These are phyloP conservation scores for Platorchestia sp. DNA, from an alignment of 1,140 invertebrate species.

Conservation along the genomic window DNA sequence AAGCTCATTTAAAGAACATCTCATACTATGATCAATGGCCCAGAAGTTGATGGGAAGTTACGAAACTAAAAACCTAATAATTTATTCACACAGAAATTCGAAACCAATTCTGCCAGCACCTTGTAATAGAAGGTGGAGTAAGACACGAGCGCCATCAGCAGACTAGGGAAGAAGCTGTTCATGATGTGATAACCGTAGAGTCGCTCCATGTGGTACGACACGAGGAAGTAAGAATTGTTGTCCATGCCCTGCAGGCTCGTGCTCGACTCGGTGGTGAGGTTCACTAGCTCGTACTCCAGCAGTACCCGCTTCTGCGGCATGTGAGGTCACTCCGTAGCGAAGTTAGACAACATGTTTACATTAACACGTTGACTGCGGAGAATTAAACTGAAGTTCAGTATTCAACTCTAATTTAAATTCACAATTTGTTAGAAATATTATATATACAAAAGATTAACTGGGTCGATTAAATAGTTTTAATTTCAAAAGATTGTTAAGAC, in stretches of 20 bases:
- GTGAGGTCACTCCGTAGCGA: neutral
- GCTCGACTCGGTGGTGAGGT: conserved; percentile 56
- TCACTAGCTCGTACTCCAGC: conserved; percentile 59
- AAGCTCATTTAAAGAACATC: no score
- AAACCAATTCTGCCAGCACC: neutral
- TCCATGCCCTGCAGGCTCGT: conserved; percentile 56
- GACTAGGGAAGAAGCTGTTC: conserved; percentile 61
- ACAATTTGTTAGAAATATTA: no score
- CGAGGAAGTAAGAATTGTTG: conserved; percentile 60
- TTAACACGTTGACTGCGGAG: no score
- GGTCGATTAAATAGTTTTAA: no score
- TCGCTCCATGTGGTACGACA: conserved; percentile 56
- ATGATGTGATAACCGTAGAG: conserved; percentile 62
- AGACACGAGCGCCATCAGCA: conserved; percentile 57
- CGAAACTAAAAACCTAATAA: neutral
- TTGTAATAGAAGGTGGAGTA: conserved; percentile 59
- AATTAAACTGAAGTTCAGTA: no score
- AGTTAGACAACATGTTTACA: no score
- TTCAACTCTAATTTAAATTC: no score
- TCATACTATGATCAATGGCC: no score
- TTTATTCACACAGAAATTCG: neutral
- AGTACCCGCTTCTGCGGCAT: conserved; percentile 42
- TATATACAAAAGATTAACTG: neutral
- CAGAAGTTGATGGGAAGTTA: neutral
- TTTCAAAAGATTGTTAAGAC: no score